Conservation (phyloP, 1,140 invertebrate genomes). For the Eumeta japonica region DNA sequence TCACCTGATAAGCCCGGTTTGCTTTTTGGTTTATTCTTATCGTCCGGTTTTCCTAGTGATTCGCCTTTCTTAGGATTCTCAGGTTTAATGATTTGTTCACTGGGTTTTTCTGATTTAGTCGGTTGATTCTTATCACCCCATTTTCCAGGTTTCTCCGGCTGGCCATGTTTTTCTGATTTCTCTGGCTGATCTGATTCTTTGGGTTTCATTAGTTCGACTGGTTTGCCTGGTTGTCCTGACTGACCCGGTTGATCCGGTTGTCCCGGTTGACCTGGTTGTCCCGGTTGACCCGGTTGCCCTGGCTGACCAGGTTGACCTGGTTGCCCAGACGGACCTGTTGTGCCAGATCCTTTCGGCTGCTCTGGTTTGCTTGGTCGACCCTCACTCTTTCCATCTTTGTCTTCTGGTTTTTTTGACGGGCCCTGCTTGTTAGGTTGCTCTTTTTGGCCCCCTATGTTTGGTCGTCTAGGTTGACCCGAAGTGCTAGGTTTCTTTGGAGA, state of each 20-base stretch:
- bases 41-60: neutral
- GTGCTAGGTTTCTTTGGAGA: no score
- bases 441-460: no score
- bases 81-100: no score
- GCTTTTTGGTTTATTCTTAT: neutral
- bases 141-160: neutral
- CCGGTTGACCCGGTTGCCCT: neutral
- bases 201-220: neutral
- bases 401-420: no score
- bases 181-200: neutral
- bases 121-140: neutral
- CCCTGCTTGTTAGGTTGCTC: no score
- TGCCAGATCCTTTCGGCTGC: neutral
- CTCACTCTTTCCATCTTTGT: no score
- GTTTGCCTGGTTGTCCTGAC: constrained; percentile 1
- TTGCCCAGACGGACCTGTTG: neutral
- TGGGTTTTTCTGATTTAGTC: neutral
- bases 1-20: neutral
- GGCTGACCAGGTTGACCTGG: neutral
- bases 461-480: no score
- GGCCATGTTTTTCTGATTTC: neutral
- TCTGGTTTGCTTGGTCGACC: neutral
- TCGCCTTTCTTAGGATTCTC: no score
- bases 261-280: neutral
- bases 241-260: neutral